Base-by-base conservation (phyloP, 2,113 vertebrate species). In the Candoia aspera region DNA sequence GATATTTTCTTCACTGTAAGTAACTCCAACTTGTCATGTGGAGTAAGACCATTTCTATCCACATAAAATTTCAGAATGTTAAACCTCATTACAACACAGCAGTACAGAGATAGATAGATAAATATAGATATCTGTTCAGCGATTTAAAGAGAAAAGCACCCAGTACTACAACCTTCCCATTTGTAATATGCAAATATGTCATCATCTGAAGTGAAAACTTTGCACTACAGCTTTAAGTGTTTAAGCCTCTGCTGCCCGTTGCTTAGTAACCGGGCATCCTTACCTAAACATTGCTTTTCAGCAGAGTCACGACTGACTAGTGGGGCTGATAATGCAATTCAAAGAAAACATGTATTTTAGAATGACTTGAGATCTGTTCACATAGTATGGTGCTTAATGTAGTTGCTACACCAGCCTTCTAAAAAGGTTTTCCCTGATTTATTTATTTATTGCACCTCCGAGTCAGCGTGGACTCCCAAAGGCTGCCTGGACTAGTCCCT, bases 231-330 rank as follows among this genome's bases (percentile, higher is more conserved):
- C 94, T 96, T 96, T 95, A 95, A 98, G 97, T 97, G 97, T 96
- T 95, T 96, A 97, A 93, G 97, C 96, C 97, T 97, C 97, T 97
- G 95, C 98, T 97, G 97, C 95, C 95, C 54, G 97, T 97, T 98
- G 98, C 98, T 97, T 98, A 98, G 98, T 97, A 98, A 98, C 97
- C 96, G 97, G 97, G 97, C 97, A 97, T 98, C 98, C 97, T 98
- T 98, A 98, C 98, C 98, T 98, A 98, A 98, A 98, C 97, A 98
- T 96, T 96, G 97, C 97, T 98, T 98, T 98, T 97, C 96, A 98
- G 97, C 97, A 98, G 42, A 97, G 98, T 99, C 98, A 99, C 97
- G 98, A 99, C 98, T 98, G 97, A 98, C 97, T 97, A 88, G 92
- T 97, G 98, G 97, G 98, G 97, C 95, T 97, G 97, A 97, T 94